These are phyloP conservation scores for Drosophila azteca DNA, from an alignment of 1,140 invertebrate species.

Conservation along the genomic window DNA sequence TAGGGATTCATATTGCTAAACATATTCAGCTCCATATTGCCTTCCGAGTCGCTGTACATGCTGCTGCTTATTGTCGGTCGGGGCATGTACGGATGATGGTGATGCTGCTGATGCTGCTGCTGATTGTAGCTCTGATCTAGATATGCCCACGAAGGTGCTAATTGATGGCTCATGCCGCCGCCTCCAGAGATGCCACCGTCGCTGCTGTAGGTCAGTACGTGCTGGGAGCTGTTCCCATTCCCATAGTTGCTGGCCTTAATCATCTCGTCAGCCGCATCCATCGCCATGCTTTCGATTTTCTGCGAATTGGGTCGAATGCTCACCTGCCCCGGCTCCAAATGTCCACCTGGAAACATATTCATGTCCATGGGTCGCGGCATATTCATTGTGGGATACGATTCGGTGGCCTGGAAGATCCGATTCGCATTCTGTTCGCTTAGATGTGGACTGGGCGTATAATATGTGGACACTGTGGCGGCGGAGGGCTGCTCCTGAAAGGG, in stretches of 20 bases:
- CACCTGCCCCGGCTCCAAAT: constrained; percentile 62
- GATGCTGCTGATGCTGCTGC: constrained; percentile 39
- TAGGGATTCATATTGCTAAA: constrained; percentile 32
- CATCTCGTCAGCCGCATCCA: constrained; percentile 59
- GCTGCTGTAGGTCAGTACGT: constrained; percentile 78
- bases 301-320: constrained; percentile 76
- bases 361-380: constrained; percentile 62
- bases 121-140: constrained; percentile 55
- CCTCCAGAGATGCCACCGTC: constrained; percentile 7
- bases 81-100: constrained; percentile 45
- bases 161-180: constrained; percentile 66
- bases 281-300: constrained; percentile 81
- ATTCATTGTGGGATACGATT: constrained; percentile 66
- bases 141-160: constrained; percentile 69
- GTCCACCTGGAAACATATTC: constrained; percentile 57
- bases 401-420: constrained; percentile 57
- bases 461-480: constrained; percentile 58
- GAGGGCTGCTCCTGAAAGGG: constrained; percentile 68
- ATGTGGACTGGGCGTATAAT: constrained; percentile 77
- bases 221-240: constrained; percentile 41
- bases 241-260: constrained; percentile 55
- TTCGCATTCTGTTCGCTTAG: constrained; percentile 75
- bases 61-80: constrained; percentile 58
- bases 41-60: constrained; percentile 61
- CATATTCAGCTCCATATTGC: constrained; percentile 66